phyloP scores from a whole-genome alignment of 2,113 vertebrate species.

The Lophochroa leadbeateri region DNA sequence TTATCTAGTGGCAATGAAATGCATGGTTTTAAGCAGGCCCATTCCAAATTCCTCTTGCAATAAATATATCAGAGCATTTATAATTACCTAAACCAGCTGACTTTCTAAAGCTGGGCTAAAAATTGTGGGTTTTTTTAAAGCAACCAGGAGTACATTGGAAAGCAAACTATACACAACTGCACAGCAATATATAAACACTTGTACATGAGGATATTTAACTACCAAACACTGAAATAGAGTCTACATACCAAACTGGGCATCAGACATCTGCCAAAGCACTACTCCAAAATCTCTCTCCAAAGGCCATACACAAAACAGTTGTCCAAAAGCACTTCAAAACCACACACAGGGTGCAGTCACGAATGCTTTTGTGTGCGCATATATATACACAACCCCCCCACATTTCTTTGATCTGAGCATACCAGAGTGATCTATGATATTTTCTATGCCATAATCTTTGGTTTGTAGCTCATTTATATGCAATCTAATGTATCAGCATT shows the following conservation, averaged over 20 bases:
- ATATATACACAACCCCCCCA: not conserved
- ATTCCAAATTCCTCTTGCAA: not conserved
- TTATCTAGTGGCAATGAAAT: not conserved
- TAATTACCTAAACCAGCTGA: not conserved
- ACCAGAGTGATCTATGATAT: not conserved
- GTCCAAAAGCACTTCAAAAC: not conserved
- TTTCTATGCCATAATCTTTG: not conserved
- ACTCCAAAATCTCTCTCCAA: not conserved
- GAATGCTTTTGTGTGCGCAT: not conserved
- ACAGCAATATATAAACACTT: not conserved
- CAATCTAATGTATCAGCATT: not conserved
- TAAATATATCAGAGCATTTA: not conserved
- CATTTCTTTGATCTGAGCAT: not conserved
- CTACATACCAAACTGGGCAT: not conserved
- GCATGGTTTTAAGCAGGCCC: not conserved
- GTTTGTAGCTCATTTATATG: not conserved
- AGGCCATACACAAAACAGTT: not conserved
- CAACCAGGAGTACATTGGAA: not conserved
- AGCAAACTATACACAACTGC: not conserved
- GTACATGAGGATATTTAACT: not conserved
- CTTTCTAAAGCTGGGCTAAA: not conserved
- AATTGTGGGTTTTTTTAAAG: not conserved
- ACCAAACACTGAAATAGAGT: not conserved
- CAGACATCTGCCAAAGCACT: not conserved
- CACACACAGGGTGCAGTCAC: not conserved